A percentile compares a stretch with the other conserved stretches of the same genome.
phyloP scores from a whole-genome alignment of 2,888 invertebrate species.

The Eretmocerus hayati region DNA sequence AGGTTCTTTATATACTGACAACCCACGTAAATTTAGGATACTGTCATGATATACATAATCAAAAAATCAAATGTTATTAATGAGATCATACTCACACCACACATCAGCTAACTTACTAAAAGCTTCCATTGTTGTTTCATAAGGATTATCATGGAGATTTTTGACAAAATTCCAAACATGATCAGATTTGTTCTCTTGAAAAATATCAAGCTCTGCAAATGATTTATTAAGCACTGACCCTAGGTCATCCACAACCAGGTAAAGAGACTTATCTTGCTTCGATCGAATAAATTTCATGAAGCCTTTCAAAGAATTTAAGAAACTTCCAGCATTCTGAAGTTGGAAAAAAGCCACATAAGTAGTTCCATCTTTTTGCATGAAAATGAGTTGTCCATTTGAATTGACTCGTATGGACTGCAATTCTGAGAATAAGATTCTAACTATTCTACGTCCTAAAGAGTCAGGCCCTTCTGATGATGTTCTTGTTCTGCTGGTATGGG shows the following conservation, averaged over 20 bases:
- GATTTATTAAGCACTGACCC: conserved; percentile 68
- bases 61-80: neutral
- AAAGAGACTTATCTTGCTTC: conserved; percentile 64
- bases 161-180: conserved; percentile 60
- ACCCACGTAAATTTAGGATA: neutral
- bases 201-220: conserved; percentile 80
- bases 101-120: conserved; percentile 82
- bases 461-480: conserved; percentile 47
- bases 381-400: conserved; percentile 52
- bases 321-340: conserved; percentile 75
- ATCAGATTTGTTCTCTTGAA: conserved; percentile 62
- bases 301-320: conserved; percentile 59
- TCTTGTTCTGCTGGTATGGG: conserved; percentile 60
- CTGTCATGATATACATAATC: conserved; percentile 1
- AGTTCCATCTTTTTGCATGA: conserved; percentile 65
- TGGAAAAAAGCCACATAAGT: conserved; percentile 76
- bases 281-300: conserved; percentile 61
- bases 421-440: conserved; percentile 57
- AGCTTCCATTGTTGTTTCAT: conserved; percentile 76
- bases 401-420: conserved; percentile 60
- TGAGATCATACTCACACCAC: conserved; percentile 50
- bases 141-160: conserved; percentile 63
- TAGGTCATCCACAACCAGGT: conserved; percentile 62
- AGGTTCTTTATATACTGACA: conserved; percentile 57
- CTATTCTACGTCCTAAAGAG: conserved; percentile 46